phyloP scores from a whole-genome alignment of 2,888 invertebrate genomes.

The Xestia ashworthii region DNA sequence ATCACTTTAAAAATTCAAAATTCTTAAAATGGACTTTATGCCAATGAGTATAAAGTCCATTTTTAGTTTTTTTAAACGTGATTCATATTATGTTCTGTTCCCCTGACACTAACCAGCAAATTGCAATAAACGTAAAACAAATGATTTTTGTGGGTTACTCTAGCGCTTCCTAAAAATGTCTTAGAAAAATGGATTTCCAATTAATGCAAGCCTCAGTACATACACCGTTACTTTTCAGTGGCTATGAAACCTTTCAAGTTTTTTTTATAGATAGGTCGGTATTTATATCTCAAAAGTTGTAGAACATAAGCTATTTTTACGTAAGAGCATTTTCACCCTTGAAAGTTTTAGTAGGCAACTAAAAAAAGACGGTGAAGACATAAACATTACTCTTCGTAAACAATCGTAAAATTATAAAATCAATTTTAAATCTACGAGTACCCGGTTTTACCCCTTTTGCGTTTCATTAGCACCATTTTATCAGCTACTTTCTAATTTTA shows the following conservation, averaged over 20 bases:
- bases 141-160: no score
- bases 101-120: no score
- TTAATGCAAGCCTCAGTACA: not conserved
- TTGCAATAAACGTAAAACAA: no score
- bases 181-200: not conserved
- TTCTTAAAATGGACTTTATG: no score
- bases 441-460: slow-evolving; percentile 76
- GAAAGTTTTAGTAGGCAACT: not conserved
- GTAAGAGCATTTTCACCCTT: not conserved
- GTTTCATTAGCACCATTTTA: slow-evolving; percentile 82
- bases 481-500: slow-evolving; percentile 76
- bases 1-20: no score
- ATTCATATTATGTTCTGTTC: no score
- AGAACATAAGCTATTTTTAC: not conserved
- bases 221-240: not conserved
- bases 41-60: no score
- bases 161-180: not conserved
- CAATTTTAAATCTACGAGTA: slow-evolving; percentile 62
- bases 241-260: not conserved
- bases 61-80: no score
- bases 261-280: not conserved
- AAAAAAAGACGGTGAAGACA: slow-evolving; percentile 1
- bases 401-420: not conserved
- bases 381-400: slow-evolving; percentile 23
- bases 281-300: not conserved